phyloP scores from a whole-genome alignment of 2,113 vertebrate genomes.

The Pteruthius melanotis region DNA sequence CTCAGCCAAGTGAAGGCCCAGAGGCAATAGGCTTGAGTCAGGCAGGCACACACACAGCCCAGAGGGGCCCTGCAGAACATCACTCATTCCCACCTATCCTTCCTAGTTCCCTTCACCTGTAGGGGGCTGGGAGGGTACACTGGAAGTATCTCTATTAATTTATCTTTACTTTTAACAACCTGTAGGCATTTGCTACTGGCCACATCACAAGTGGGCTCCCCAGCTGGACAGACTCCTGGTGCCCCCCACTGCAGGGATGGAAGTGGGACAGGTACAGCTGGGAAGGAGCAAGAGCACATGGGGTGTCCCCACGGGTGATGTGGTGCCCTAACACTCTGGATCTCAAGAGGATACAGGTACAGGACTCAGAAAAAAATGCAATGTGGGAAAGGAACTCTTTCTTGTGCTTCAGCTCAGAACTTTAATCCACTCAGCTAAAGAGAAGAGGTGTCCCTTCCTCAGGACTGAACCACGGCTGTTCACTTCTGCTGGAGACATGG shows the following conservation, averaged over 20 bases:
- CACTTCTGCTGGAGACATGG: background rate
- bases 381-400: background rate
- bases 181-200: background rate
- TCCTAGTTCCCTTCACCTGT: background rate
- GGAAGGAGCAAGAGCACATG: background rate
- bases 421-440: background rate
- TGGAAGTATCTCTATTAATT: background rate
- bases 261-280: rapidly evolving
- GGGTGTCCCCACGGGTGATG: rapidly evolving
- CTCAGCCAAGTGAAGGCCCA: background rate
- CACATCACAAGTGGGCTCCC: background rate
- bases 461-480: background rate
- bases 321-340: background rate
- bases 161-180: background rate
- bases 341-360: background rate
- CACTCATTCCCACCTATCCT: background rate
- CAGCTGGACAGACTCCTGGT: background rate
- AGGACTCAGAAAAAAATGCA: background rate
- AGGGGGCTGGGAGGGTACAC: background rate
- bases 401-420: background rate
- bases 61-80: background rate
- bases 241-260: rapidly evolving
- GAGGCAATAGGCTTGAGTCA: background rate
- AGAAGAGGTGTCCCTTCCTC: background rate
- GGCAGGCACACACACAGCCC: background rate